Evolutionary conservation across 2,888 invertebrate genomes (phyloP).

Genomic region (Luperina testacea): DNA sequence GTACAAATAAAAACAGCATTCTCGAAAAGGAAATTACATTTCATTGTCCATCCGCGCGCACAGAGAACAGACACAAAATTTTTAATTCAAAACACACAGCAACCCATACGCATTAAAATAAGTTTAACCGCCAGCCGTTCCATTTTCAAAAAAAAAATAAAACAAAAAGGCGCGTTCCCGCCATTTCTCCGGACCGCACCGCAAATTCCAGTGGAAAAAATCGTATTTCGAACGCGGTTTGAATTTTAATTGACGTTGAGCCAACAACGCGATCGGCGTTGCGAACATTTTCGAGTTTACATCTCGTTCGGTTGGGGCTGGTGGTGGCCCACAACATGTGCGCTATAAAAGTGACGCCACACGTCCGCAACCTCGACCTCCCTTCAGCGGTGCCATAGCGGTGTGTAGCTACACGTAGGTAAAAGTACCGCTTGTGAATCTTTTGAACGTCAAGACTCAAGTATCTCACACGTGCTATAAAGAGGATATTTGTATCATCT

Average conservation of each 20-base stretch:
- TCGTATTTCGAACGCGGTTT: slow-evolving; percentile 90
- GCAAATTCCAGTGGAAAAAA: slow-evolving; percentile 90
- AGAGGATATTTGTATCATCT: slow-evolving; percentile 30
- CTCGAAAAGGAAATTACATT: slow-evolving; percentile 86
- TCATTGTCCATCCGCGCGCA: slow-evolving; percentile 81
- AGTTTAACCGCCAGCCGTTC: slow-evolving; percentile 89
- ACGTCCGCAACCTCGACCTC: slow-evolving; percentile 73
- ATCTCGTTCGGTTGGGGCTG: slow-evolving; percentile 76
- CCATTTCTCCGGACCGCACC: slow-evolving; percentile 88
- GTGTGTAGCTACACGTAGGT: slow-evolving; percentile 30
- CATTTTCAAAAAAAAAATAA: slow-evolving; percentile 88
- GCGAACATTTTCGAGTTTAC: slow-evolving; percentile 85
- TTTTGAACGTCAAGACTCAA: slow-evolving; percentile 37
- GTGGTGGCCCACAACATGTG: slow-evolving; percentile 78
- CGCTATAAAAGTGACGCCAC: slow-evolving; percentile 79
- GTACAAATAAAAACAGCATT: slow-evolving; percentile 62
- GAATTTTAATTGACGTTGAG: slow-evolving; percentile 90
- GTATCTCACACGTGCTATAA: slow-evolving; percentile 19
- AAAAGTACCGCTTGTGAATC: slow-evolving; percentile 57
- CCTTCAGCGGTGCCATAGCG: slow-evolving; percentile 44
- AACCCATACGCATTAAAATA: slow-evolving; percentile 90
- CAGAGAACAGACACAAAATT: slow-evolving; percentile 78
- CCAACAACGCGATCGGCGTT: slow-evolving; percentile 78
- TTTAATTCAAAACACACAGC: slow-evolving; percentile 89
- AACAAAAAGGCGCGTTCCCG: slow-evolving; percentile 89